Percentiles rank a stretch among this genome's conserved stretches.
These are phyloP conservation scores for Oasisia sp. DNA, from an alignment of 2,888 invertebrate genomes.

Conservation along the genomic window DNA sequence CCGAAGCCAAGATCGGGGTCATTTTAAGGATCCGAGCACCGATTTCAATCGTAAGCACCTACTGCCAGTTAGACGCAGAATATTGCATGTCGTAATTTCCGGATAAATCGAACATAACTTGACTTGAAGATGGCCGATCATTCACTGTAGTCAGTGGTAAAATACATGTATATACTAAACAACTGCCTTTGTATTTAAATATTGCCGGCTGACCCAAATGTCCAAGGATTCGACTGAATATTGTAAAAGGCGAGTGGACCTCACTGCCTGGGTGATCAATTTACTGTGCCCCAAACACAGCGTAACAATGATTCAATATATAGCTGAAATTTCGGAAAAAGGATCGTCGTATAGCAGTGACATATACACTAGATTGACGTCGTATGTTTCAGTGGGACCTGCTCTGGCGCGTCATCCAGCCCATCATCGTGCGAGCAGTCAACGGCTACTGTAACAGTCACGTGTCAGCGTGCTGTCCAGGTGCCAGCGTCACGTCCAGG, in stretches of 20 bases:
- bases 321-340: neutral
- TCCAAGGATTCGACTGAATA: too few relatives aligned
- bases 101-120: too few relatives aligned
- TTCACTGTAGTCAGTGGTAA: too few relatives aligned
- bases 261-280: too few relatives aligned
- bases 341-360: neutral
- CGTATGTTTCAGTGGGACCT: neutral
- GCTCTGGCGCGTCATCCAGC: neutral
- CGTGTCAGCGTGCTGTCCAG: neutral
- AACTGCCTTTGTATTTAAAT: too few relatives aligned
- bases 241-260: too few relatives aligned
- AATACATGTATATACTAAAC: too few relatives aligned
- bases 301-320: neutral
- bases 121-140: too few relatives aligned
- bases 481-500: neutral
- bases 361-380: neutral
- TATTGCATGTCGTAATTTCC: too few relatives aligned
- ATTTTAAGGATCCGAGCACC: neutral
- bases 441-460: neutral
- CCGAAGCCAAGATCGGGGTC: constrained; percentile 17
- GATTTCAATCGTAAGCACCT: neutral
- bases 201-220: too few relatives aligned
- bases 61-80: too few relatives aligned
- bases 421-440: neutral
- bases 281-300: too few relatives aligned